Base-by-base conservation (phyloP, 1,140 invertebrate species). In the Thalassaphorura encarpata region DNA sequence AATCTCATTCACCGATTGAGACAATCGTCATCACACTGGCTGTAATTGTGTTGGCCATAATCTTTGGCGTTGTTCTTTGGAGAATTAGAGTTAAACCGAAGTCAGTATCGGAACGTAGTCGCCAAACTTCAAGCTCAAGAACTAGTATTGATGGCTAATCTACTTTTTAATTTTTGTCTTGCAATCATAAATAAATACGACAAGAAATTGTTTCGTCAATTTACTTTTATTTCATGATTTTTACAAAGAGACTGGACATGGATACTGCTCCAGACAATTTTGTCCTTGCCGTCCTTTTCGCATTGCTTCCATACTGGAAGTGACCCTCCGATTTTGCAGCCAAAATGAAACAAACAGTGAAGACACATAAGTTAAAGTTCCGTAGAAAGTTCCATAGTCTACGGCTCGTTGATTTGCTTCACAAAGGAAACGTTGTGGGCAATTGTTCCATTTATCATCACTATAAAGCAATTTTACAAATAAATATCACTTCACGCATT, bases 241-340 rank as follows among this genome's bases (percentile, higher is more conserved):
- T 19, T 55, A 63, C 16, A 63, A 39, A 16, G 61, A 63, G 33
- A 60, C 60, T 19, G 62, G 62, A 52, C 62, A 63, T 27, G 62
- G 58, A 49, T 63, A 63, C 16, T 31, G 42, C 4, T 18, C 23
- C 19, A 40, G 16, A 45, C 62, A 63, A 29, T 63, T 54, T 16
- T 49, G 41, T 6, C 62, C 62, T 16, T 52, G 51, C 26, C 62
- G n/a, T 47, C 62, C 62, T 43, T 33, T 54, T 49, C 42, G 54
- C 62, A 63, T 63, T 16, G 62, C 62, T 24, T 57, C 58, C 54
- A 63, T 60, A 47, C 62, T 63, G 13, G 59, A 53, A 18, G 54
- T 54, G 13, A 63, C 58, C 23, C 52, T 42, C 43, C 59, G 62
- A 48, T 52, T 55, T 31, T 39, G 15, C 15, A 63, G 27, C 16